Evolutionary conservation across 2,888 invertebrate species (phyloP), one percentile per base, ranked within the genome.

Genomic region (Mythimna lalbum): DNA sequence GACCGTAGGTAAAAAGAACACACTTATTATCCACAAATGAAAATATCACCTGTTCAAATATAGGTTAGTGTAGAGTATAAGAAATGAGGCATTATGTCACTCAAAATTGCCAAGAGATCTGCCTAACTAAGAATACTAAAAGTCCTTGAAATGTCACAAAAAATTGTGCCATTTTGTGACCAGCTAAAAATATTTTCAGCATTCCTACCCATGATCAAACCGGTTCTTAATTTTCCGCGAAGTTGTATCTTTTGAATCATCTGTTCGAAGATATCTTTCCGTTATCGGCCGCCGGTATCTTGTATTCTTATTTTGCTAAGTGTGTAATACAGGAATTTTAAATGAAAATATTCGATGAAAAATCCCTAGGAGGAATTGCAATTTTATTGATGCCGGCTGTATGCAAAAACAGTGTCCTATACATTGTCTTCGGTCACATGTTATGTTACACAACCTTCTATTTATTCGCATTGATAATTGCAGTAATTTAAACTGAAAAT

Each of bases 1-100:
- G 39, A 39, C 4, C 43, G 17, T 43, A 43, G 39, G 17, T 43
- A 14, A 43, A 43, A 14, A 43, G 17, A 17, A 43, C 17, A 43
- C 43, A 43, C 5, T 9, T 2, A 14, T 39, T 19, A 59, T 53
- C 4, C 27, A n/a, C 23, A 4, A 55, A 47, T 55, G 12, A 39
- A 60, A 69, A 33, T 3, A 43, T 23, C 69, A 76, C 47, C 61
- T 80, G 81, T 66, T 64, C 14, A 73, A 80, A 81, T 66, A 73
- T 33, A 68, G 23, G 21, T n/a, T 49, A n/a, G 4, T 12, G 31
- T 19, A 43, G 50, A 59, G 17, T 6, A 19, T 4, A 33, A 19
- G 1, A 50, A 49, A 27, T 50, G 57, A 62, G 19, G 12, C 57
- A 9, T 39, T n/a, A 47, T 36, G 56, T 53, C 52, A 59, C 9